Base-by-base conservation (phyloP, 2,888 invertebrate genomes). In the Trachelus tabidus region DNA sequence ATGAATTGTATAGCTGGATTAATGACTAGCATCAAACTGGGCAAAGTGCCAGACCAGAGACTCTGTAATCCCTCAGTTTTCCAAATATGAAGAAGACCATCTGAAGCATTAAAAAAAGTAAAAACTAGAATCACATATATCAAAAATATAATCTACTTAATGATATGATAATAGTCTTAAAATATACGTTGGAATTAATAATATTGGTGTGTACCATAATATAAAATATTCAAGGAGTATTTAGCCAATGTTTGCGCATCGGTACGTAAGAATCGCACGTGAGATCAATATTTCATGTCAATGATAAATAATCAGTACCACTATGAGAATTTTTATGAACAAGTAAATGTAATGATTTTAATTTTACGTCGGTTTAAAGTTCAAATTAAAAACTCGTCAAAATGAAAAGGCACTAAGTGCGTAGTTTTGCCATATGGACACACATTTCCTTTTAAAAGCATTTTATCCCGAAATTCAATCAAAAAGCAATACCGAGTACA, bases 1-100 rank as follows among this genome's bases (percentile, higher is more conserved):
- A 98, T 97, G 90, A 98, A 98, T 90, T 98, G 98, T 81, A 98
- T 94, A 0, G 98, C 97, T 30, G 98, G 98, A 92, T 98, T 98
- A 12, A 95, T 94, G 33, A 97, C 97, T 68, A 98, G 92, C 79
- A 98, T 92, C n/a, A 98, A 91, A 1, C 98, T 98, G 4, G 98
- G 96, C 68, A 95, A 91, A 0, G 96, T 94, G 15, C 98, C 97
- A 37, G 96, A 95, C 97, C 98, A 98, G 40, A 98, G 92, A 0
- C 95, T 95, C 77, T 91, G 89, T 1, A 95, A 82, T 15, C 98
- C 98, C 92, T 98, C 98, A 34, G 94, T 94, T 85, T 93, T 93
- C 69, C 94, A 94, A 75, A 98, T 94, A 88, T 96, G 94, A 56
- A 93, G 79, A 4, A 97, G 92, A 11, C 97, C 97, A 87, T 95